Evolutionary conservation across 1,140 invertebrate species (phyloP).

Genomic region (Saccostrea echinata): DNA sequence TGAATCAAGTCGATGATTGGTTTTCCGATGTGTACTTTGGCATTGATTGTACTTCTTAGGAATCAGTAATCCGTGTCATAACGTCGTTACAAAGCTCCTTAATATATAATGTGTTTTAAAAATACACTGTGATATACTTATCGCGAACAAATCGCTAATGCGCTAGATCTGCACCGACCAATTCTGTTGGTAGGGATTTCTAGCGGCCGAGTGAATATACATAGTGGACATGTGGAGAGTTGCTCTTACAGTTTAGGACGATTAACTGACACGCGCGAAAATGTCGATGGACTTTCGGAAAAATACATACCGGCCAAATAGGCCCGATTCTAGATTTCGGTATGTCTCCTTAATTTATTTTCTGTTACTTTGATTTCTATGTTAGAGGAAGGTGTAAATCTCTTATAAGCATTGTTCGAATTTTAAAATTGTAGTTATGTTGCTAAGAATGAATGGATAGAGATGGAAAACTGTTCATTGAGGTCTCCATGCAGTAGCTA

Average conservation of each 20-base stretch:
- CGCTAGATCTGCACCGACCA: conserved; percentile 6
- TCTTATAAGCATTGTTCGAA: not conserved
- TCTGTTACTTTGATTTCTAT: not conserved
- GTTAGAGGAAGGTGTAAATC: not conserved
- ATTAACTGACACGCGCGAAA: conserved; percentile 21
- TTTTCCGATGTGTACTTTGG: conserved; percentile 4
- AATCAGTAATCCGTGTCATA: conserved; percentile 21
- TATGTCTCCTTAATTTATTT: conserved; percentile 37
- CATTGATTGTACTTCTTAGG: conserved; percentile 25
- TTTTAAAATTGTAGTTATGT: not conserved
- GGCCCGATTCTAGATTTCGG: conserved; percentile 55
- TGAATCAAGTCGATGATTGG: conserved; percentile 13
- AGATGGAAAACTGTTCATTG: not conserved
- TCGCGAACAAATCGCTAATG: conserved; percentile 13
- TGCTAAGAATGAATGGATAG: not conserved
- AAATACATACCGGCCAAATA: conserved; percentile 56
- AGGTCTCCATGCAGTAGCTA: not conserved
- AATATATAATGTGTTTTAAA: conserved; percentile 12
- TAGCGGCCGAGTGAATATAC: not conserved
- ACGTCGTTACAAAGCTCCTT: not conserved
- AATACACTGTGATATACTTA: conserved; percentile 25
- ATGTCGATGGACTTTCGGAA: conserved; percentile 62
- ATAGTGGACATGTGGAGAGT: conserved; percentile 2
- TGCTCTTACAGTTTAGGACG: not conserved
- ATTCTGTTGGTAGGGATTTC: conserved; percentile 19